Base-by-base conservation (phyloP, 2,888 invertebrate genomes). In the Eristalinus sepulchralis region DNA sequence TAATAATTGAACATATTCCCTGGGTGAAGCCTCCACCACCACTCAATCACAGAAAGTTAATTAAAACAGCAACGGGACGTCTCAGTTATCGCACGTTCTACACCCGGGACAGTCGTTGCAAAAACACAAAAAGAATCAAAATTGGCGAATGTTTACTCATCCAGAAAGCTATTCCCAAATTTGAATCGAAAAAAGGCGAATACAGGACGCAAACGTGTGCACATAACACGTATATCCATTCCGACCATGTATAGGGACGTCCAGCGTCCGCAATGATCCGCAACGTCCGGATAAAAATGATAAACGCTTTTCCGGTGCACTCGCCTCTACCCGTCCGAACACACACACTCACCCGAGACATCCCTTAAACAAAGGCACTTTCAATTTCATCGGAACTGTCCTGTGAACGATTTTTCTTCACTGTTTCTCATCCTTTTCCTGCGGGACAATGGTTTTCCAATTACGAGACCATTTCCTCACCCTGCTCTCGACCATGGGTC, bases 241-340 rank as follows among this genome's bases (percentile, higher is more conserved):
- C 77, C 36, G 55, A 20, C 55, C 66, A 68, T 60, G 68, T 24
- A 66, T 27, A 27, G 27, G 27, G 63, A 57, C 31, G 66, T 63
- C 67, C 24, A 70, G 36, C 63, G 79, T 75, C 79, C 75, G 86
- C 86, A 86, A 79, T 86, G 83, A 83, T 83, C 86, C 83, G 83
- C 86, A 86, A 86, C 86, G 79, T 83, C 86, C 86, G 86, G 86
- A 63, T 79, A 78, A 86, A 83, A 86, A 86, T 86, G 86, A 86
- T 86, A 83, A 86, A 83, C 86, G 78, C 57, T 78, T 73, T 79
- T 84, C 78, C 82, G 83, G 86, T 82, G 59, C 68, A 63, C 62
- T 75, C 68, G 63, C 70, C 53, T 79, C 39, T 67, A 27, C 55
- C 70, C 78, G 17, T 39, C 39, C 72, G 5, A 27, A 27, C 27